Base-by-base conservation (phyloP, 1,140 invertebrate species). In the Pinna nobilis region DNA sequence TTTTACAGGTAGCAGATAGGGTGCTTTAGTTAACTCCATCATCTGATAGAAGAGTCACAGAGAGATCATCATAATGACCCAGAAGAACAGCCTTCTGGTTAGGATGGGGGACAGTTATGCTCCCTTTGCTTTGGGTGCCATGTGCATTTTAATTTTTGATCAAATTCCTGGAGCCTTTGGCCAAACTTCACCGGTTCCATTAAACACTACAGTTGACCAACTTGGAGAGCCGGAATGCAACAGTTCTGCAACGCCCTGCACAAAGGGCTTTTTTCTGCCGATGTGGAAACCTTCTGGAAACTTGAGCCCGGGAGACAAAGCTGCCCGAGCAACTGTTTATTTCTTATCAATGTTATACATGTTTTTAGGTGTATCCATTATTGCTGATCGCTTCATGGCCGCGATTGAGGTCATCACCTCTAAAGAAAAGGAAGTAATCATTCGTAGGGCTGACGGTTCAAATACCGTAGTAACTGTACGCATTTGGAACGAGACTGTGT, bases 401-500 rank as follows among this genome's bases (percentile, higher is more conserved):
- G 94, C 97, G 73, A 99, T 99, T 86, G 98, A 99, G 92, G 97
- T 99, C 69, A 99, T 99, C 84, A 99, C 98, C 5, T 98, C 97
- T 0, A 94, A 97, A 87, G 97, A 99, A 87, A 95, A 95, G 77
- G 95, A 98, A 86, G 93, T 98, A 70, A 92, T 93, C 70, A 93
- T 98, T 11, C 94, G 95, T 75, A 94, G 94, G 57, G 87, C 91
- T 11, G 88, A 94, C 79, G 95, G 95, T 30, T 94, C 95, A 57
- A 94, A 93, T 28, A 95, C 97, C 76, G 94, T 96, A 65, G 93
- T 99, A n/a, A 92, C 94, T 3, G 92, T 93, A 7, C 74, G 87
- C 33, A 90, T 92, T 59, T 93, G 93, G 93, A 99, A 99, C 89
- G 98, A 99, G 87, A 99, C 98, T 0, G 98, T 99, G 20, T 98